Conservation (phyloP, 2,888 invertebrate genomes). For the Terebella lapidaria region DNA sequence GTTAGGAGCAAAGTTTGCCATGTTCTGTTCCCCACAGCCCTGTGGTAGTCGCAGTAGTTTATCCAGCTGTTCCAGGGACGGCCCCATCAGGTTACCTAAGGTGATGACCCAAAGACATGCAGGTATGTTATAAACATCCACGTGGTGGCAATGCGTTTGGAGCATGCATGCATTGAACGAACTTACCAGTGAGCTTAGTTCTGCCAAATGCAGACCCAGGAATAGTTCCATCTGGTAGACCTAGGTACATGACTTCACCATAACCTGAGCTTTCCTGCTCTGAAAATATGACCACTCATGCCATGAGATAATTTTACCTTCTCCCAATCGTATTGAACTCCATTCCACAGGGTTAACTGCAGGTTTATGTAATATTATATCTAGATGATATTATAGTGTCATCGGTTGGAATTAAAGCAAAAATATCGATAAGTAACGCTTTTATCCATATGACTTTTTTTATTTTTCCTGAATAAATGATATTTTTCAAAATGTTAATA, state of each 20-base stretch:
- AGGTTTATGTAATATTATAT: too few relatives aligned
- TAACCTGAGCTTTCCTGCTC: conserved; percentile 2
- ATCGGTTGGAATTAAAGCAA: too few relatives aligned
- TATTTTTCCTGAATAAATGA: too few relatives aligned
- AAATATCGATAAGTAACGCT: too few relatives aligned
- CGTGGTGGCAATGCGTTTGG: too few relatives aligned
- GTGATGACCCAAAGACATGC: too few relatives aligned
- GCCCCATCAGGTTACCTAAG: conserved; percentile 52
- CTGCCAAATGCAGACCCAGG: conserved; percentile 63
- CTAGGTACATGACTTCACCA: conserved; percentile 17
- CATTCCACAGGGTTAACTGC: too few relatives aligned
- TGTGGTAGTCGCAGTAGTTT: conserved; percentile 65
- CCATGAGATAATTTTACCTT: background rate
- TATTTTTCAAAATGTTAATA: too few relatives aligned
- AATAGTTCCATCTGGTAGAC: conserved; percentile 59
- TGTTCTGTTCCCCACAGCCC: conserved; percentile 78
- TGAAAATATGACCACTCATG: background rate
- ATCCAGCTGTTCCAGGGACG: conserved; percentile 58
- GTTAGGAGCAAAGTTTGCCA: conserved; percentile 72
- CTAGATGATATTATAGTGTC: too few relatives aligned
- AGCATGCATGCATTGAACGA: too few relatives aligned
- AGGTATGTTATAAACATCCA: background rate
- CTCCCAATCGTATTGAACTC: too few relatives aligned
- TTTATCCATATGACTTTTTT: too few relatives aligned
- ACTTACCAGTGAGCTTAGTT: conserved; percentile 56